Conservation (phyloP, 1,140 invertebrate genomes). For the Dendroctonus valens region DNA sequence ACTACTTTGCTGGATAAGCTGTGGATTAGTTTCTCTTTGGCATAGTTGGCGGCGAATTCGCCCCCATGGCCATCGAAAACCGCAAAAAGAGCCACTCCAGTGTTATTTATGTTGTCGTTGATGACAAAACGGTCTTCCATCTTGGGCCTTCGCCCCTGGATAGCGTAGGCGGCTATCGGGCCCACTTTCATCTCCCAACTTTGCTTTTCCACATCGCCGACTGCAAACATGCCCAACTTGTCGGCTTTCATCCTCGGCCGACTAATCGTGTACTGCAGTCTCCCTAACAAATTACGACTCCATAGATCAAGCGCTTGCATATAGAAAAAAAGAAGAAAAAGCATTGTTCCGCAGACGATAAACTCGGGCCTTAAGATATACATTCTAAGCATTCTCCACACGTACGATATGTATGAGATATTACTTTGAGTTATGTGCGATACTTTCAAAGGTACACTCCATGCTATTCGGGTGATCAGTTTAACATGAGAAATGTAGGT, state of each 20-base stretch:
- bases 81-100: constrained; percentile 81
- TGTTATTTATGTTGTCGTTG: constrained; percentile 71
- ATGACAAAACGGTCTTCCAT: constrained; percentile 94
- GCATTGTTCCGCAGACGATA: constrained; percentile 62
- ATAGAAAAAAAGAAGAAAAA: constrained; percentile 69
- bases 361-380: constrained; percentile 77
- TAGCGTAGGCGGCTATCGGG: constrained; percentile 79
- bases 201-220: constrained; percentile 59
- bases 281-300: constrained; percentile 71
- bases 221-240: constrained; percentile 56
- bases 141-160: constrained; percentile 81
- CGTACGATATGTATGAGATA: constrained; percentile 61
- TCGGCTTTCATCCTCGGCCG: constrained; percentile 54
- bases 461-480: constrained; percentile 73
- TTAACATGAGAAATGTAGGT: constrained; percentile 81
- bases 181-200: constrained; percentile 76
- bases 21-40: constrained; percentile 75
- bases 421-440: constrained; percentile 52
- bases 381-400: constrained; percentile 70
- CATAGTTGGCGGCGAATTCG: constrained; percentile 90
- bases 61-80: constrained; percentile 95
- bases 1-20: constrained; percentile 73
- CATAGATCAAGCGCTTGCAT: constrained; percentile 76
- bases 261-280: constrained; percentile 67
- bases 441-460: constrained; percentile 68